These are phyloP conservation scores for Emydoidea blandingii DNA, from an alignment of 2,797 vertebrate species.

Conservation along the genomic window DNA sequence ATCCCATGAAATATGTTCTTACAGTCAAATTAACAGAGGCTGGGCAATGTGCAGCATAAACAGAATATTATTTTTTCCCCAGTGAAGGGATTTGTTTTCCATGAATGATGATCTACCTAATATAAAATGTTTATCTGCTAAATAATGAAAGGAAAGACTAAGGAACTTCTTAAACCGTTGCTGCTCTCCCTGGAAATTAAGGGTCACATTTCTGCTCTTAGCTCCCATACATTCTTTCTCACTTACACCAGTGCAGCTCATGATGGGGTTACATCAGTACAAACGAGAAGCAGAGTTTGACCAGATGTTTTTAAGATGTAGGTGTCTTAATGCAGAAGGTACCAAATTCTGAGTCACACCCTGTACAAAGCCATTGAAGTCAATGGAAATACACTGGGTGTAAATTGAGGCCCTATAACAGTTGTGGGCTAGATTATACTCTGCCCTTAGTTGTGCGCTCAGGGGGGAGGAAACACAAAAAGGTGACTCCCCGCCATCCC, in stretches of 20 bases:
- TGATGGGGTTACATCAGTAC: neutral
- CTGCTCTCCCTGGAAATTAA: neutral
- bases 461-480: neutral
- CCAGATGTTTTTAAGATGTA: neutral
- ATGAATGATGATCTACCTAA: constrained; percentile 22
- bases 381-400: neutral
- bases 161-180: constrained; percentile 15
- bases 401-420: neutral
- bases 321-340: neutral
- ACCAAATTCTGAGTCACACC: neutral
- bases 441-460: neutral
- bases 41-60: constrained; percentile 32
- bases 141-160: constrained; percentile 48
- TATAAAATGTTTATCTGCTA: constrained; percentile 50
- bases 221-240: neutral
- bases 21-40: neutral
- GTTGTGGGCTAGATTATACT: neutral
- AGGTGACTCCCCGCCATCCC: neutral
- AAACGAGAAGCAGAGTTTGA: neutral
- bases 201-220: neutral
- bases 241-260: neutral
- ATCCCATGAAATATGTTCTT: constrained; percentile 31
- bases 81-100: constrained; percentile 50
- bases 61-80: neutral
- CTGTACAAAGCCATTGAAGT: neutral